Evolutionary conservation across 2,888 invertebrate genomes (phyloP).

Genomic region (Baccha elongata): DNA sequence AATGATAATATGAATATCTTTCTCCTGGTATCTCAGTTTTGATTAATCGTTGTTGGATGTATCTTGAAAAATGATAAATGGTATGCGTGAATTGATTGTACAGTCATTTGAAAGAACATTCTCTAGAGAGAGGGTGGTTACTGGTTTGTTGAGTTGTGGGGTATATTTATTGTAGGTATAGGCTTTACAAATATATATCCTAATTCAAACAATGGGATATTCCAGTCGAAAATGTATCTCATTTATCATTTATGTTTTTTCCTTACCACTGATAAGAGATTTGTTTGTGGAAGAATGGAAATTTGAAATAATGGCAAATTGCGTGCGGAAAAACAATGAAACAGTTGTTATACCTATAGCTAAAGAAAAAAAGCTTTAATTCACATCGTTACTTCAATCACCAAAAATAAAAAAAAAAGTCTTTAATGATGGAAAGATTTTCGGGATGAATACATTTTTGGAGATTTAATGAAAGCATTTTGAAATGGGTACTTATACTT

Average conservation of each 20-base stretch:
- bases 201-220: slow-evolving; percentile 3
- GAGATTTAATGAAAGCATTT: too few relatives aligned
- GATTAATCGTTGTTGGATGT: slow-evolving; percentile 8
- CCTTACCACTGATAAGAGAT: neutral
- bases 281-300: neutral
- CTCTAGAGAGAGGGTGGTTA: slow-evolving; percentile 3
- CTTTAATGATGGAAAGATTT: too few relatives aligned
- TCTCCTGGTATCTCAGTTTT: neutral
- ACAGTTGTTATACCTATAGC: slow-evolving; percentile 10
- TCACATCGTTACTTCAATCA: too few relatives aligned
- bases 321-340: neutral
- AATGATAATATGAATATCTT: neutral
- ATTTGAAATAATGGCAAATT: slow-evolving; percentile 1
- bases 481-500: too few relatives aligned
- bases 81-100: slow-evolving; percentile 39
- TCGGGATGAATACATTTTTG: too few relatives aligned
- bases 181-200: slow-evolving; percentile 5
- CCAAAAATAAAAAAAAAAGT: too few relatives aligned
- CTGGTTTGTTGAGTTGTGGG: too few relatives aligned
- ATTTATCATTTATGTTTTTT: slow-evolving; percentile 21
- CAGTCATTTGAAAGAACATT: slow-evolving; percentile 10
- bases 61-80: slow-evolving; percentile 24
- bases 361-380: neutral
- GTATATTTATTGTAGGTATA: neutral
- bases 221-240: slow-evolving; percentile 6